Evolutionary conservation across 2,888 invertebrate genomes (phyloP), one percentile per base, ranked within the genome.

Genomic region (Anticlea derivata): DNA sequence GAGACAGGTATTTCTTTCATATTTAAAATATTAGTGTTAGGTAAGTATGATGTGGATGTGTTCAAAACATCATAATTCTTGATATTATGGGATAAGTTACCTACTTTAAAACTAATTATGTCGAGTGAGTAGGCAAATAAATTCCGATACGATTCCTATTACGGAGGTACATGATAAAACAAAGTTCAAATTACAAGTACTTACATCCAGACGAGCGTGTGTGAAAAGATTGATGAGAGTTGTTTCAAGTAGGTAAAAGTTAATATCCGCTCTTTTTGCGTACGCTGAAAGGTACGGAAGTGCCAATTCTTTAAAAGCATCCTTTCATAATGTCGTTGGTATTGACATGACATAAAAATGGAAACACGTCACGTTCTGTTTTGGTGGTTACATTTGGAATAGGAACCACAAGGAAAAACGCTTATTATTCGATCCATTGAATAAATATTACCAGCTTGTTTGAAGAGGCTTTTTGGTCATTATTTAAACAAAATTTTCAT

Each of bases 261-360:
- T 41, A 41, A 41, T 41, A 12, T 41, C 11, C 30, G 30, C 5
- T 41, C 22, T 40, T 11, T 17, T 40, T 24, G 24, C 39, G 10
- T 10, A 17, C 17, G 27, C 10, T 22, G 11, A 39, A 17, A 17
- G 17, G 17, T 27, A 12, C 7, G 30, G 17, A 30, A 41, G 17
- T 11, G 23, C 7, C 29, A 29, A 29, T 7, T 29, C 20, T 29
- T 29, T 13, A 31, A 4, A 31, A 23, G 23, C 17, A 2, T 8
- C 24, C 20, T 11, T 40, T 30, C 2, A 38, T 31, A 4, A n/a
- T n/a, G n/a, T n/a, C n/a, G n/a, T n/a, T n/a, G 6, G 7, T 31
- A n/a, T 31, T 29, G 2, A 3, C 17, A 4, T 39, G 8, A 39
- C 10, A 13, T 39, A 2, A 2, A 26, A 38, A n/a, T n/a, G 17